Base-by-base conservation (phyloP, 2,888 invertebrate genomes). In the Mongoloraphidia duomilia region DNA sequence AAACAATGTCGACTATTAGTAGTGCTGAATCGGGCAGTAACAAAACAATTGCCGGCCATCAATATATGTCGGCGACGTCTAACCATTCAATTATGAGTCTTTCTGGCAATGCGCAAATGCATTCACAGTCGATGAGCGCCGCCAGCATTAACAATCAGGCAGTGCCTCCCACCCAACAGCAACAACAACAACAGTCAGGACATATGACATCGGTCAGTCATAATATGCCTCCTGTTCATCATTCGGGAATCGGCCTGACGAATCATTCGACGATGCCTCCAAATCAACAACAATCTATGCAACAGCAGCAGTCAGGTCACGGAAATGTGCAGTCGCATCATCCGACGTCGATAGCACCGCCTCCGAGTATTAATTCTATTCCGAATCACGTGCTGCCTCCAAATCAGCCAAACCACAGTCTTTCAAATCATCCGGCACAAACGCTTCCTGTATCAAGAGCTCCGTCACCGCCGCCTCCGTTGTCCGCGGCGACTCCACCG, bases 251-350 rank as follows among this genome's bases (percentile, higher is more conserved):
- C 26, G 26, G 26, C 26, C 26, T 26, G 26, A 26, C 26, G 26
- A 26, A 26, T 6, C 26, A 26, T 26, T 26, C 26, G 26, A 26
- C 26, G 26, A 26, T 26, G 26, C 26, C 26, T 3, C 46, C 8
- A 35, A 52, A 9, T 44, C 55, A 12, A 46, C 52, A 9, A 47
- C 56, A 12, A 46, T 49, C 48, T 49, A 54, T 40, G 50, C 53
- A 50, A 38, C 50, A 51, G 46, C 43, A 47, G 43, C 34, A 34
- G n/a, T 44, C 45, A 13, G 36, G 41, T 42, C 36, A 46, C 36
- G 41, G 34, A 36, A 13, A 41, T 34, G 41, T 34, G 40, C 39
- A 12, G 41, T 33, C 49, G 47, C 33, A 35, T 44, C 48, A 34
- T 40, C 41, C 41, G 38, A 42, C 44, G 47, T 14, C 45, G 48